phyloP scores from a whole-genome alignment of 2,888 invertebrate genomes.

The Leptinotarsa juncta region DNA sequence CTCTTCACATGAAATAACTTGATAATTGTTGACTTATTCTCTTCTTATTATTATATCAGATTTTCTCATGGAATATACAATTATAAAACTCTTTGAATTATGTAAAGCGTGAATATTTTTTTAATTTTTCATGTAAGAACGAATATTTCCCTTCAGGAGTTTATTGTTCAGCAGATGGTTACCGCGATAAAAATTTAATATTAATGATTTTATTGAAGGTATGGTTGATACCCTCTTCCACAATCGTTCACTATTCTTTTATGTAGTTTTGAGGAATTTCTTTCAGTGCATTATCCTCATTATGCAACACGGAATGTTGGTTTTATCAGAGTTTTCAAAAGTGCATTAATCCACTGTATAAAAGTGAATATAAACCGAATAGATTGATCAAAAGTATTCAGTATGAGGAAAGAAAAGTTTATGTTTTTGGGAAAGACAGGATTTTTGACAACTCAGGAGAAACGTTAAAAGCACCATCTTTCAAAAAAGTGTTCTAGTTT shows the following conservation, averaged over 20 bases:
- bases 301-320: too few species aligned
- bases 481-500: too few species aligned
- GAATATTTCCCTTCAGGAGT: neutral
- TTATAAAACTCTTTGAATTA: constrained; percentile 15
- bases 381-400: too few species aligned
- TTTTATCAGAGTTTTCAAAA: too few species aligned
- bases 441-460: too few species aligned
- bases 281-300: neutral
- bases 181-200: neutral
- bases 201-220: neutral
- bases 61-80: neutral
- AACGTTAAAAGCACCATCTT: too few species aligned
- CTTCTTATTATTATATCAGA: constrained; percentile 2
- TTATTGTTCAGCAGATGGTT: neutral
- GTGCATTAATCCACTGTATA: too few species aligned
- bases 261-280: neutral
- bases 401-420: too few species aligned
- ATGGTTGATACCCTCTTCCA: neutral
- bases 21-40: neutral
- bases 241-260: neutral
- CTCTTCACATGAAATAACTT: constrained; percentile 11
- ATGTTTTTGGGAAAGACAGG: too few species aligned
- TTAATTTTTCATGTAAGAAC: neutral
- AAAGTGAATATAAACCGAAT: too few species aligned
- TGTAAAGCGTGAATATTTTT: constrained; percentile 5